Conservation (phyloP, 2,888 invertebrate species). For the Nomada fabriciana region DNA sequence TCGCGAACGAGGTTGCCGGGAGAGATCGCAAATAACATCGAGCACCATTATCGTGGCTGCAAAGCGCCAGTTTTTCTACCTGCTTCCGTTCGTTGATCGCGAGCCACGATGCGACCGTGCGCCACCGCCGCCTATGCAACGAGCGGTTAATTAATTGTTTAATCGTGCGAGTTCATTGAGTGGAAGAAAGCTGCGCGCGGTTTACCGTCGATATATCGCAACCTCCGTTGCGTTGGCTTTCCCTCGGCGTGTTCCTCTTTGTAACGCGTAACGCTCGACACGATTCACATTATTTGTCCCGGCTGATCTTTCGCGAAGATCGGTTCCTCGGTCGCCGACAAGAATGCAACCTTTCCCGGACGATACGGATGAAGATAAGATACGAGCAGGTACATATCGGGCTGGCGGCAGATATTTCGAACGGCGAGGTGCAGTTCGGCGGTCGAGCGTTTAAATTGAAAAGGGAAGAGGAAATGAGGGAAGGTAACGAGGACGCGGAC, state of each 20-base stretch:
- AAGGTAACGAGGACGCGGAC: too few species aligned
- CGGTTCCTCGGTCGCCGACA: neutral
- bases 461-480: too few species aligned
- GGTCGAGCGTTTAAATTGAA: too few species aligned
- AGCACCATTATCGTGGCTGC: conserved; percentile 45
- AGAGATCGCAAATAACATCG: conserved; percentile 54
- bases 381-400: too few species aligned
- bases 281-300: neutral
- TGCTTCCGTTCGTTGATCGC: conserved; percentile 62
- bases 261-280: neutral
- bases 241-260: neutral
- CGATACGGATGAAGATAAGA: conserved; percentile 45
- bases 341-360: conserved; percentile 23
- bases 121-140: conserved; percentile 28
- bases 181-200: conserved; percentile 37
- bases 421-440: too few species aligned
- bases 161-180: conserved; percentile 48
- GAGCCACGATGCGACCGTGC: conserved; percentile 27
- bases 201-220: neutral
- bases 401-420: too few species aligned
- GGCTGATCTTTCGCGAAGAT: neutral
- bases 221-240: neutral
- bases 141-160: conserved; percentile 27
- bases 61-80: conserved; percentile 54
- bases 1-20: conserved; percentile 47